These are phyloP conservation scores for Thomomys bottae DNA, from an alignment of 2,113 vertebrate species.

Conservation along the genomic window DNA sequence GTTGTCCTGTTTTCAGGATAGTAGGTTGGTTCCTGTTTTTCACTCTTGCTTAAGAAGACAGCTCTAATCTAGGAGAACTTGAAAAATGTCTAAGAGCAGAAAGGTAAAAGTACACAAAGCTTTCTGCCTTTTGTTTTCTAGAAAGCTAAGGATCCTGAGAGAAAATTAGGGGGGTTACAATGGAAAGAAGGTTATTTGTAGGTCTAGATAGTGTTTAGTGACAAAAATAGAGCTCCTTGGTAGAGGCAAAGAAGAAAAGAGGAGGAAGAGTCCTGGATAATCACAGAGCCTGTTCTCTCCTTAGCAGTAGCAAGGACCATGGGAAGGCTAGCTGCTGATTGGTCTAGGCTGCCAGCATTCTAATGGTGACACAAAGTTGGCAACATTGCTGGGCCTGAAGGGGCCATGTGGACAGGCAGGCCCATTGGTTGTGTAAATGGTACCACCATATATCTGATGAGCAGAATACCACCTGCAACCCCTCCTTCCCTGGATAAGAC, in stretches of 20 bases:
- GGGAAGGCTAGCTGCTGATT: background rate
- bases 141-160: background rate
- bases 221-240: conserved; percentile 31
- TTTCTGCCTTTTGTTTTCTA: conserved; percentile 36
- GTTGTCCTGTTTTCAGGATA: background rate
- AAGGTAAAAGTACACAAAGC: conserved; percentile 1
- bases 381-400: background rate
- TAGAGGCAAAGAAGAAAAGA: background rate
- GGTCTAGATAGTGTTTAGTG: conserved; percentile 13
- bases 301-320: background rate
- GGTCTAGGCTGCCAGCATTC: background rate
- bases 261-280: background rate
- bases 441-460: background rate
- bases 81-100: background rate
- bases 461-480: background rate
- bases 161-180: conserved; percentile 59
- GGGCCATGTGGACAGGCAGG: background rate
- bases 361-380: background rate
- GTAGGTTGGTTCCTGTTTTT: no score
- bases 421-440: background rate
- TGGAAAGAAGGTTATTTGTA: conserved; percentile 31
- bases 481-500: background rate
- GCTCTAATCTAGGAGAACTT: background rate
- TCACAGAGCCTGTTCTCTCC: background rate
- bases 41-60: background rate